These are phyloP conservation scores for Aplocera efformata DNA, from an alignment of 2,888 invertebrate genomes.

Conservation along the genomic window DNA sequence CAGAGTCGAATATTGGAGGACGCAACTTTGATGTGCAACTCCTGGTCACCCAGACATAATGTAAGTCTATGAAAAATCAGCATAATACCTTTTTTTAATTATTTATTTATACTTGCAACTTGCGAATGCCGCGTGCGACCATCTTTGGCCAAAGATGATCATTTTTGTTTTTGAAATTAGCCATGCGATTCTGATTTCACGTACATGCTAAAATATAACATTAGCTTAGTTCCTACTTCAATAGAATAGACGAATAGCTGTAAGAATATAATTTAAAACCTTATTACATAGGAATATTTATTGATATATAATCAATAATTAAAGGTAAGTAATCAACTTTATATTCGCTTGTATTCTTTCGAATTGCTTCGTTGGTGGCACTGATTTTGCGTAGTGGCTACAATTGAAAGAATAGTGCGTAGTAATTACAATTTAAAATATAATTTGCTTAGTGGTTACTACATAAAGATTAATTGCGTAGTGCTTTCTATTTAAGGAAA, in stretches of 20 bases:
- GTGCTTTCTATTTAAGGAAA: no score
- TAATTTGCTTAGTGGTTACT: no score
- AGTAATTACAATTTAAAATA: no score
- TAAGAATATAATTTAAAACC: no score
- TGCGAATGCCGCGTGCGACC: constrained; percentile 52
- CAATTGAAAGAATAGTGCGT: constrained; percentile 6
- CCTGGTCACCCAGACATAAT: constrained; percentile 94
- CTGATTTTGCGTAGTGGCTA: constrained; percentile 15
- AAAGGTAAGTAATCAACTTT: constrained; percentile 7
- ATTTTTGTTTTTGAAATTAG: constrained; percentile 1
- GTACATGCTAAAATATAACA: neutral
- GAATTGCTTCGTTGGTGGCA: constrained; percentile 13
- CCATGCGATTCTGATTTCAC: constrained; percentile 13
- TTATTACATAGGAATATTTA: no score
- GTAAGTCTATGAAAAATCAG: constrained; percentile 80
- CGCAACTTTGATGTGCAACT: constrained; percentile 94
- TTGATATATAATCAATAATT: no score
- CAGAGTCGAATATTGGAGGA: constrained; percentile 95
- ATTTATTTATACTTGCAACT: constrained; percentile 27
- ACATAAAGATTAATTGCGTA: no score
- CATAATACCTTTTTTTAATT: neutral
- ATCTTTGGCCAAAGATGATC: constrained; percentile 70
- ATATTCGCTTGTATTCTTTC: constrained; percentile 4
- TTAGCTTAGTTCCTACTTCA: neutral
- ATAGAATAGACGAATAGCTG: no score